Base-by-base conservation (phyloP, 2,113 vertebrate species). In the Mormyrus iriodes region DNA sequence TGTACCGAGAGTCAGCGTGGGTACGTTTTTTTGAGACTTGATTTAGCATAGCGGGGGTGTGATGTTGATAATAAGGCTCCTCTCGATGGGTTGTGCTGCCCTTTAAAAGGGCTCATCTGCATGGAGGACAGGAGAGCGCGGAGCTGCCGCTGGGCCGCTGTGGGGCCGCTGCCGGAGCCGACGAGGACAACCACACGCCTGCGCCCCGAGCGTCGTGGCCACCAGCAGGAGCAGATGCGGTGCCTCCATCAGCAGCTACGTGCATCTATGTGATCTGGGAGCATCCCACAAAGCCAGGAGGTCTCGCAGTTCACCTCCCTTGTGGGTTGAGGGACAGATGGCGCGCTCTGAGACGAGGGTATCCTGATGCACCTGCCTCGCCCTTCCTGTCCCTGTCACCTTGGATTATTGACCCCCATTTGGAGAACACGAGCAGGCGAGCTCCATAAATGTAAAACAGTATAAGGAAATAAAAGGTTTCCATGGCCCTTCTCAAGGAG, bases 391-490 rank as follows among this genome's bases (percentile, higher is more conserved):
- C 79, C n/a, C 76, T 48, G 55, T 51, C 53, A 27, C 79, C 79
- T 90, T 88, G 65, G 88, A 90, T 90, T 85, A 90, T 85, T 69
- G 85, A 88, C 15, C 17, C 24, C 35, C 24, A 15, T 90, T 90
- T 69, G 35, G 51, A 42, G 82, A 88, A 88, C 87, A 58, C 65
- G 87, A 48, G 46, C 31, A 85, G 55, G 51, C 8, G 15, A 15
- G 52, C 79, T 49, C 48, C 35, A 42, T 4, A 35, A 79, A 15
- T 21, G 76, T n/a, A 7, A 85, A 46, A 85, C 21, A 46, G n/a
- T 31, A 31, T 13, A 35, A 52, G 87, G 61, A 13, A 17, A 61
- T 48, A 42, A 44, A 85, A 31, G 61, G 17, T 89, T 86, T 86
- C 17, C 49, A 49, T n/a, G 15, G 53, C 82, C 51, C 46, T 27